phyloP scores from a whole-genome alignment of 2,797 vertebrate genomes.

The Coranthus polyacanthus region DNA sequence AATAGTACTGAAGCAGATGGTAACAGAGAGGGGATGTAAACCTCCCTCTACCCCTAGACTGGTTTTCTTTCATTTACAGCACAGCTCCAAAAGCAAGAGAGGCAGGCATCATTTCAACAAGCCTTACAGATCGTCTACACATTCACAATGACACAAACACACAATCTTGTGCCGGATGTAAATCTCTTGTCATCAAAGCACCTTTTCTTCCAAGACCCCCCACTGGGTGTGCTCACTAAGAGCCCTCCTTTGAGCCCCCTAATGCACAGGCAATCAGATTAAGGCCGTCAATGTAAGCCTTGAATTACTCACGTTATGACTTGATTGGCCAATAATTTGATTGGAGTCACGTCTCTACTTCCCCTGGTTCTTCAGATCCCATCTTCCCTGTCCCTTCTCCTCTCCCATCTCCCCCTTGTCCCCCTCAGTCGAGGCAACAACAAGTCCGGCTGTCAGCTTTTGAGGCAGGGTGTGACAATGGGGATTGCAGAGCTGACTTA shows the following conservation, averaged over 20 bases:
- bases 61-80: constrained; percentile 33
- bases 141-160: constrained; percentile 36
- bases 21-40: constrained; percentile 57
- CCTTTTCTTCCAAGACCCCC: constrained; percentile 64
- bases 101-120: constrained; percentile 47
- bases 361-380: constrained; percentile 71
- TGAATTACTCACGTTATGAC: constrained; percentile 93
- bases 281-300: constrained; percentile 88
- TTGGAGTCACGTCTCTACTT: constrained; percentile 91
- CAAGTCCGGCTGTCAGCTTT: constrained; percentile 62
- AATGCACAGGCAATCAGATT: constrained; percentile 93
- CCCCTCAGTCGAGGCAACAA: constrained; percentile 58
- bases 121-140: constrained; percentile 28
- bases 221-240: constrained; percentile 59
- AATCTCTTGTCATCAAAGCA: constrained; percentile 67
- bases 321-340: constrained; percentile 94
- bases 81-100: constrained; percentile 47
- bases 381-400: constrained; percentile 43
- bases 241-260: constrained; percentile 74
- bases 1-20: constrained; percentile 70
- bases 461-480: constrained; percentile 82
- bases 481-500: constrained; percentile 72
- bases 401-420: constrained; percentile 5
- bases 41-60: constrained; percentile 38
- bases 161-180: constrained; percentile 32